These are phyloP conservation scores for Drosophila fulvimacula DNA, from an alignment of 2,888 invertebrate genomes.

Conservation along the genomic window DNA sequence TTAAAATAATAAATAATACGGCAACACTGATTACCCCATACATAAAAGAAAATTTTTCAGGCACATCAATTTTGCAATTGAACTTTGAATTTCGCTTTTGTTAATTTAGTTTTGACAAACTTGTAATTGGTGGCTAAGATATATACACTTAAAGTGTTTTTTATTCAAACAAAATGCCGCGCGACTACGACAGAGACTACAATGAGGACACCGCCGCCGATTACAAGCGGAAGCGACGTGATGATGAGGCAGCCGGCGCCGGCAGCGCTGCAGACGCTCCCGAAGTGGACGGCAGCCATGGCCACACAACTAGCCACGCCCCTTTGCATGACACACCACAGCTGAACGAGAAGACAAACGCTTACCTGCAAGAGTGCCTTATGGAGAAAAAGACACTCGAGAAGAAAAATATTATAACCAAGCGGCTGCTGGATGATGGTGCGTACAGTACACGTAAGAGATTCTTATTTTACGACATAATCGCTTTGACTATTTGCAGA, in stretches of 20 bases:
- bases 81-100: slow-evolving; percentile 30
- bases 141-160: slow-evolving; percentile 10
- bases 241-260: slow-evolving; percentile 76
- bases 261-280: slow-evolving; percentile 63
- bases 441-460: slow-evolving; percentile 19
- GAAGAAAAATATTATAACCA: slow-evolving; percentile 89
- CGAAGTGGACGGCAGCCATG: slow-evolving; percentile 66
- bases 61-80: slow-evolving; percentile 37
- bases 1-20: slow-evolving; percentile 1
- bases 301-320: slow-evolving; percentile 71
- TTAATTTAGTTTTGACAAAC: slow-evolving; percentile 18
- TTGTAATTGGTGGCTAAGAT: slow-evolving; percentile 7
- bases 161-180: slow-evolving; percentile 74
- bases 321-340: slow-evolving; percentile 83
- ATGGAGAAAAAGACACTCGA: slow-evolving; percentile 89
- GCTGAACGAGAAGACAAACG: slow-evolving; percentile 89
- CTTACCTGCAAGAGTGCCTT: slow-evolving; percentile 90
- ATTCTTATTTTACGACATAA: neutral
- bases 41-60: slow-evolving; percentile 60
- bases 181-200: slow-evolving; percentile 83
- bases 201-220: slow-evolving; percentile 83
- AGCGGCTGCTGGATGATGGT: slow-evolving; percentile 90
- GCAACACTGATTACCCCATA: slow-evolving; percentile 50
- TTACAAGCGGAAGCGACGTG: slow-evolving; percentile 83
- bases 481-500: slow-evolving; percentile 56